Evolutionary conservation across 2,797 vertebrate genomes (phyloP), one percentile per base, ranked within the genome.

Genomic region (Enteromius fasciolatus): DNA sequence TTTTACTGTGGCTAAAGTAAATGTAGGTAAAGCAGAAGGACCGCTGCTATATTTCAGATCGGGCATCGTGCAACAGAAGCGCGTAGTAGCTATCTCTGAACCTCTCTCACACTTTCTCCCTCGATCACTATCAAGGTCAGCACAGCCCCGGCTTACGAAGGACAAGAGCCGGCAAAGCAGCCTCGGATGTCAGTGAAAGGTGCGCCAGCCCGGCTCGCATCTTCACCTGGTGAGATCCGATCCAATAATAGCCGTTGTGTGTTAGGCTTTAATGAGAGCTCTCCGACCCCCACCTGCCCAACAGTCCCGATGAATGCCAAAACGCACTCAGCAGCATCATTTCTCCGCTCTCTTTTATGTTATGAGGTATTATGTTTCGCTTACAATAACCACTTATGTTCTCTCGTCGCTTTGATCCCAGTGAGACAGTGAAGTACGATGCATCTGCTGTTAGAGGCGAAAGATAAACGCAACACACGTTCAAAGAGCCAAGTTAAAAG

Each of bases 221-320:
- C 89, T 84, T 92, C 91, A 90, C 93, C 94, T 93, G 93, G 92
- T 89, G 90, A 88, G 89, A 83, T 82, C 87, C 87, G 90, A 93
- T 92, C 92, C 91, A 90, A 86, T 91, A 86, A 92, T 76, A 89
- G 92, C 80, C 87, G 79, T 80, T 78, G 86, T 74, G 82, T 83
- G 89, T 89, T 87, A 88, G 88, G 90, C 91, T 91, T 89, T 90
- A 90, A 91, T 87, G 78, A 90, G 90, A 90, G 80, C 88, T 77
- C 75, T 76, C 72, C 84, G 59, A 81, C 76, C 70, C 79, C 54
- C 91, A 91, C 92, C 91, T 92, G 91, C 82, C 89, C 54, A 83
- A 54, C 82, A 80, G 86, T 63, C 72, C 85, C 83, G 10, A 78
- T 81, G 82, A 88, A 89, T 75, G 84, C 87, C 85, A 85, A 84